Conservation (phyloP, 2,797 vertebrate species). For the Masticophis lateralis region DNA sequence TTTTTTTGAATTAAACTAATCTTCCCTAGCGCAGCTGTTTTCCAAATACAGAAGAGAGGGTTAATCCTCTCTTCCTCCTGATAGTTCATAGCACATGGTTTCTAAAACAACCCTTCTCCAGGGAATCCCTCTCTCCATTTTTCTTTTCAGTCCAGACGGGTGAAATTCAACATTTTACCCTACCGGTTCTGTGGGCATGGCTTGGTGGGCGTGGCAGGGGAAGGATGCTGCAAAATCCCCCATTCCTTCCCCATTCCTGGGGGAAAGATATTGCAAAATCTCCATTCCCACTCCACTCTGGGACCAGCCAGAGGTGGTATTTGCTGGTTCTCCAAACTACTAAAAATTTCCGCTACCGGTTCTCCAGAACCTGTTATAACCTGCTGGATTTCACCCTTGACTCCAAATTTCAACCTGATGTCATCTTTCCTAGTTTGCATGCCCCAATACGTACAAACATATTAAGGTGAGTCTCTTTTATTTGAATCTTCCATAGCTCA, state of each 20-base stretch:
- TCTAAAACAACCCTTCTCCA: neutral
- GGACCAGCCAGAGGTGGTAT: too few relatives aligned
- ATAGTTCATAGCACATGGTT: neutral
- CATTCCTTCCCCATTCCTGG: too few relatives aligned
- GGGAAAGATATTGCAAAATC: too few relatives aligned
- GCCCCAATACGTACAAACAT: neutral
- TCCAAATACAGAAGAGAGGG: neutral
- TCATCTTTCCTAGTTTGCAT: neutral
- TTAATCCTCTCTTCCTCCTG: neutral
- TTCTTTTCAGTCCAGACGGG: neutral
- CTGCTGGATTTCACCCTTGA: too few relatives aligned
- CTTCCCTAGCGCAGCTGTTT: neutral
- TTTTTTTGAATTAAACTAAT: neutral
- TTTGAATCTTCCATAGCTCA: neutral
- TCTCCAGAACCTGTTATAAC: too few relatives aligned
- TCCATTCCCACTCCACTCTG: too few relatives aligned
- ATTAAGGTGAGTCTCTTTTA: neutral
- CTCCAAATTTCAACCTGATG: neutral
- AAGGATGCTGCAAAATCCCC: too few relatives aligned
- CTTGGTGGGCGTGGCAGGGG: too few relatives aligned
- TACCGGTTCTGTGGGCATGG: too few relatives aligned
- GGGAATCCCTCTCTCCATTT: neutral
- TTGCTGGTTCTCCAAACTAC: too few relatives aligned
- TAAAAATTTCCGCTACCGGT: too few relatives aligned
- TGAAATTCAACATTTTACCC: too few relatives aligned